A percentile compares a stretch with the other conserved stretches of the same genome.
Evolutionary conservation across 2,888 invertebrate species (phyloP).

Genomic region (Drosophila yooni): DNA sequence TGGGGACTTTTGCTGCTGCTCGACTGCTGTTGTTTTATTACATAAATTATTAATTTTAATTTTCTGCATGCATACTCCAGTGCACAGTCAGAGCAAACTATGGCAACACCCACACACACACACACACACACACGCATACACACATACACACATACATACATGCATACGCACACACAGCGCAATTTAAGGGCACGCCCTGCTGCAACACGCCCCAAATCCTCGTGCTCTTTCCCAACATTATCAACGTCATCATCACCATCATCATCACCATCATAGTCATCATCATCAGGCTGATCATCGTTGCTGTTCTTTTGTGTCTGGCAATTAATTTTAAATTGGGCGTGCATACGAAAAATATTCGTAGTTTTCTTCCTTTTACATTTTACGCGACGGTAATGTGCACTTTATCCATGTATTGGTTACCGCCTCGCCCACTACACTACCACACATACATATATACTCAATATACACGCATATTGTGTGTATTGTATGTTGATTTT

Average conservation of each 20-base stretch:
- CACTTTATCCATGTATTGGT: slow-evolving; percentile 51
- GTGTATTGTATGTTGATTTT: slow-evolving; percentile 49
- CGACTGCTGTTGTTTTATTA: slow-evolving; percentile 61
- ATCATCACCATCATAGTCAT: slow-evolving; percentile 15
- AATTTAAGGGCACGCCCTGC: slow-evolving; percentile 50
- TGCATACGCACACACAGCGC: slow-evolving; percentile 6
- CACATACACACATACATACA: slow-evolving; percentile 25
- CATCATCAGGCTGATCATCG: slow-evolving; percentile 25
- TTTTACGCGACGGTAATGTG: slow-evolving; percentile 67
- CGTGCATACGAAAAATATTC: slow-evolving; percentile 79
- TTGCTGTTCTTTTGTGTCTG: slow-evolving; percentile 81
- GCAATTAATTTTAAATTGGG: slow-evolving; percentile 84
- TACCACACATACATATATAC: not conserved
- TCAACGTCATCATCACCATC: slow-evolving; percentile 10
- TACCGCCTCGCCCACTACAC: slow-evolving; percentile 22
- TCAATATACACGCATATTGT: not conserved
- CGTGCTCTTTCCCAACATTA: slow-evolving; percentile 12
- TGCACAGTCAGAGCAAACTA: slow-evolving; percentile 52
- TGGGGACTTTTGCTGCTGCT: slow-evolving; percentile 15
- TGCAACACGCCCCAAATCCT: slow-evolving; percentile 44
- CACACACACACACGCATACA: slow-evolving; percentile 25
- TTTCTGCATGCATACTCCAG: slow-evolving; percentile 82
- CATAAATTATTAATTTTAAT: slow-evolving; percentile 84
- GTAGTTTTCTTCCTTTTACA: slow-evolving; percentile 72
- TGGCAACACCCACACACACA: slow-evolving; percentile 19